A percentile compares a stretch with the other conserved stretches of the same genome.
Evolutionary conservation across 2,797 vertebrate species (phyloP).

Genomic region (Siniperca obscura): DNA sequence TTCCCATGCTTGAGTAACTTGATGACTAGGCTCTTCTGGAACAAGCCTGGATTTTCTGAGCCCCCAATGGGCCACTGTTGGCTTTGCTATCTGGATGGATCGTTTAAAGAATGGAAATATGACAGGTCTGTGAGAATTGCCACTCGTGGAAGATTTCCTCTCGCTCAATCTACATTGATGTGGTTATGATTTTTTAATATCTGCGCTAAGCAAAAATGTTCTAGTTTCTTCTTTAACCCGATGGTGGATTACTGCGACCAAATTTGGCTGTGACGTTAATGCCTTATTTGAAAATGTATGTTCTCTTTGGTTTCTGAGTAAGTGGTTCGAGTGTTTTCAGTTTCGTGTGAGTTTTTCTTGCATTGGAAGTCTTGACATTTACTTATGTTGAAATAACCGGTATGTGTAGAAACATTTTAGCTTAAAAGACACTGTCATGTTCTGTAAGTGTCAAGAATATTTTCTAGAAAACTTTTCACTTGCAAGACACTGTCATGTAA

Average conservation of each 20-base stretch:
- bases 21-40: slow-evolving; percentile 86
- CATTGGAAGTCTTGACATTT: slow-evolving; percentile 25
- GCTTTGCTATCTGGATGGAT: slow-evolving; percentile 77
- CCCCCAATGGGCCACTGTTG: slow-evolving; percentile 67
- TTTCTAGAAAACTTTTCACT: slow-evolving; percentile 4
- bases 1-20: slow-evolving; percentile 71
- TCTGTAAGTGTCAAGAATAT: slow-evolving; percentile 11
- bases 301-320: slow-evolving; percentile 71
- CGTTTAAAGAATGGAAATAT: slow-evolving; percentile 82
- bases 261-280: slow-evolving; percentile 72
- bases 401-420: slow-evolving; percentile 9
- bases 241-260: slow-evolving; percentile 67
- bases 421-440: not conserved
- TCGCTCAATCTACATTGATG: slow-evolving; percentile 48
- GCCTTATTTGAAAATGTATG: slow-evolving; percentile 76
- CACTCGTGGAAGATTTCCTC: slow-evolving; percentile 68
- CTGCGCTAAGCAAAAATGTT: slow-evolving; percentile 46
- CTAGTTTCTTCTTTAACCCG: slow-evolving; percentile 49
- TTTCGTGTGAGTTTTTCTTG: slow-evolving; percentile 36
- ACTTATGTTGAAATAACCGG: not conserved
- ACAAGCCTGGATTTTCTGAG: slow-evolving; percentile 78
- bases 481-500: slow-evolving; percentile 2
- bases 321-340: slow-evolving; percentile 53
- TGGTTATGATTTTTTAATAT: slow-evolving; percentile 45
- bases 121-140: slow-evolving; percentile 77